Evolutionary conservation across 35 echinoderm and acorn worm genomes (phyloP), one percentile per base, ranked within the genome.

Genomic region (Nesometra sesokonis): DNA sequence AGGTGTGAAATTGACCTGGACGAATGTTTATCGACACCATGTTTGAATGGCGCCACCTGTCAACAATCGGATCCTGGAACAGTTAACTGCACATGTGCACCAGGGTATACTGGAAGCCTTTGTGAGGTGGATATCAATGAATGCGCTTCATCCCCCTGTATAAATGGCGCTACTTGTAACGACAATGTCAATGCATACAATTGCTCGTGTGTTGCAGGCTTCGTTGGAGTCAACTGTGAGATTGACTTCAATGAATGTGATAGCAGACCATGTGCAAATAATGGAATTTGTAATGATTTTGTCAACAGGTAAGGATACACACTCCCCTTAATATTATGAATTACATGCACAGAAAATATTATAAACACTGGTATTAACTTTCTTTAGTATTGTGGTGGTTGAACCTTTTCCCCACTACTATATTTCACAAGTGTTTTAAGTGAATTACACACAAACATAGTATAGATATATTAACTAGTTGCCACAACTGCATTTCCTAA

Each of bases 91-190:
- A 13, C 17, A 0, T 93, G 92, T 47, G 85, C 86, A 11, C 57
- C 88, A 17, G 92, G 92, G n/a, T 93, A 67, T 80, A 76, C 86
- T 19, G 92, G 92, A 32, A 35, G 40, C 13, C 36, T 82, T 35
- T 93, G 92, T 57, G 85, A 84, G 76, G 39, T 79, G 30, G 79
- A 93, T 32, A 93, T 93, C 31, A 80, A 93, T 31, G 88, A 90
- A 31, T 93, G 92, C 34, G 79, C 3, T 11, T 57, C 76, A 30
- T 11, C 37, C 0, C 79, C 88, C 23, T 93, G 92, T 33, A 32
- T 77, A 23, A 84, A 77, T 23, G 17, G 19, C 0, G 92, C 84
- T 7, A 85, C 84, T 0, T 93, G 92, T 29, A 31, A 31, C 7
- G 92, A 93, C 47, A 1, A 11, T 3, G 36, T 90, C 30, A 89